These are phyloP conservation scores for Trachops cirrhosus DNA, from an alignment of 2,797 vertebrate species.

Conservation along the genomic window DNA sequence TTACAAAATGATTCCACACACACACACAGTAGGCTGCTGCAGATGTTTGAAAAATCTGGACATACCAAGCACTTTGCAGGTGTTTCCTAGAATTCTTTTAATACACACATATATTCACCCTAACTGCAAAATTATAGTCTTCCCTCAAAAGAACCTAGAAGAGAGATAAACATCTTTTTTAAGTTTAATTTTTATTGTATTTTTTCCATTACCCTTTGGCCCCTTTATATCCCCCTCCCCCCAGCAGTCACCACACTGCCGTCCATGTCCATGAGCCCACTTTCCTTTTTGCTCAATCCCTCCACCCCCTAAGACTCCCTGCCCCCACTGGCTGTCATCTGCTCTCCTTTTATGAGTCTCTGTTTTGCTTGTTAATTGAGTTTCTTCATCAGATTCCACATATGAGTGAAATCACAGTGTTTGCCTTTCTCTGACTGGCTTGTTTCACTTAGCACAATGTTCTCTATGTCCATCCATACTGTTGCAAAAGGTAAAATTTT, in stretches of 20 bases:
- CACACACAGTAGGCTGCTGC: not conserved
- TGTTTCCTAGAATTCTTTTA: constrained; percentile 10
- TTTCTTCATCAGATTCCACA: not conserved
- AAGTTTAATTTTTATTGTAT: not conserved
- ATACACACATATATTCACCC: not conserved
- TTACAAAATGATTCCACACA: not conserved
- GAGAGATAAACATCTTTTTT: not conserved
- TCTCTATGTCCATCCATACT: not conserved
- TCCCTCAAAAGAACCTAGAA: not conserved
- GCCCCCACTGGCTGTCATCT: not conserved
- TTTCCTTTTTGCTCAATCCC: not conserved
- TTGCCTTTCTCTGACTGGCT: not conserved
- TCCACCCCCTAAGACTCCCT: not conserved
- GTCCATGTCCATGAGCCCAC: not conserved
- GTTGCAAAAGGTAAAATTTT: not conserved
- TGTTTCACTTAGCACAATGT: not conserved
- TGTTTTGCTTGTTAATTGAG: not conserved
- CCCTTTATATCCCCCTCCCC: too few relatives aligned
- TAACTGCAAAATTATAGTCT: not conserved
- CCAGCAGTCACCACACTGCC: not conserved
- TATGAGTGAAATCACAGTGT: not conserved
- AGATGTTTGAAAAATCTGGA: not conserved
- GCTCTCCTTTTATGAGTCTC: not conserved
- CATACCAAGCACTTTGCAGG: not conserved
- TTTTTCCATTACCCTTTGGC: not conserved